Percentiles rank a stretch among this genome's conserved stretches.
These are phyloP conservation scores for Hyperoplus immaculatus DNA, from an alignment of 2,797 vertebrate genomes.

Conservation along the genomic window DNA sequence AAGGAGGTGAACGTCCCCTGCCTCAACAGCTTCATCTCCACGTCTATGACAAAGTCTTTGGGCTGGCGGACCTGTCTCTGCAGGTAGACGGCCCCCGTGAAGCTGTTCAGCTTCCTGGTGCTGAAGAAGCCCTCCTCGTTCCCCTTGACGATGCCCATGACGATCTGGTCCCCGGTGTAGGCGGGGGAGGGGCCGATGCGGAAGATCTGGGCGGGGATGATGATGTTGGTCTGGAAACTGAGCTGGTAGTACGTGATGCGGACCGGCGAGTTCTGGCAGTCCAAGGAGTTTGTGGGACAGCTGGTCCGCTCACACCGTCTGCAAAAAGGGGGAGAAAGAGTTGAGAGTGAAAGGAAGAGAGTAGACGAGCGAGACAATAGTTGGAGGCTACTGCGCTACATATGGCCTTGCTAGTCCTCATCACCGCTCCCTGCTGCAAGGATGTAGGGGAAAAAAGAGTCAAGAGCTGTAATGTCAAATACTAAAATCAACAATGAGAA, in stretches of 20 bases:
- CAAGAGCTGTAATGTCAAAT: too few species aligned
- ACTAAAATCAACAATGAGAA: too few species aligned
- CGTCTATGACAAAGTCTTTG: conserved; percentile 93
- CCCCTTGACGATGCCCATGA: conserved; percentile 89
- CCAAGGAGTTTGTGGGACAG: conserved; percentile 87
- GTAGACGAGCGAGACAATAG: background rate
- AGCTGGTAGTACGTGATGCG: conserved; percentile 94
- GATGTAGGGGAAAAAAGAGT: background rate
- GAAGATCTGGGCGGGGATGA: conserved; percentile 94
- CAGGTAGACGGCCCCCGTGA: conserved; percentile 91
- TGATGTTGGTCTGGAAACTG: conserved; percentile 92
- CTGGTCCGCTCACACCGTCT: conserved; percentile 92
- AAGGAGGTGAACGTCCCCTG: conserved; percentile 86
- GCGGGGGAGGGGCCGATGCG: conserved; percentile 92
- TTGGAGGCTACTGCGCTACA: too few species aligned
- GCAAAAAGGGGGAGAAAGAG: background rate
- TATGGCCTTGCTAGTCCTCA: background rate
- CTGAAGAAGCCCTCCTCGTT: conserved; percentile 93
- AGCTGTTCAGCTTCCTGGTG: conserved; percentile 91
- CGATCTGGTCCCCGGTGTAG: conserved; percentile 91
- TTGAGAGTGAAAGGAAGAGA: too few species aligned
- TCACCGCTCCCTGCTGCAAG: background rate
- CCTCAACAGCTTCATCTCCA: conserved; percentile 96
- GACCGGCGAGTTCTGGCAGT: conserved; percentile 90
- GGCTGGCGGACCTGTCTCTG: conserved; percentile 89